Base-by-base conservation (phyloP, 2,888 invertebrate genomes). In the Scaptomyza parva region DNA sequence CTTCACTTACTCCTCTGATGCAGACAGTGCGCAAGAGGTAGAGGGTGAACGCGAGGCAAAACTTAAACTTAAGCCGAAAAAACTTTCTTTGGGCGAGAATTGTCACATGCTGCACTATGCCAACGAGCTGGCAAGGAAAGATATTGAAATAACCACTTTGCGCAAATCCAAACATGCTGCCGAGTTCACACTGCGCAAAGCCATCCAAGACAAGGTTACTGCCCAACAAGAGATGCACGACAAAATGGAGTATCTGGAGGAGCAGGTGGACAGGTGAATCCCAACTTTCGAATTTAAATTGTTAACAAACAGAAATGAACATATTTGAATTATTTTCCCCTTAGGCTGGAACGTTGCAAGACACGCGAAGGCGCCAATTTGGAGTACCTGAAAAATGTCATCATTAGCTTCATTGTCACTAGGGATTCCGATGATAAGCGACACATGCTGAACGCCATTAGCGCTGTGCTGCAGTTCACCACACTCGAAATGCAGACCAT, bases 371-470 rank as follows among this genome's bases (percentile, higher is more conserved):
- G 96, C 7, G 96, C 97, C 0, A 97, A 97, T 91, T 91, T 97
- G 37, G 97, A 97, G 90, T 98, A 98, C 89, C 91, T 98, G 59
- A 97, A 98, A 91, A 98, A 98, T 92, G 97, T 98, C 4, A 95
- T 97, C 52, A 94, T 97, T 53, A 96, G 96, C 68, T 97, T 95
- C 89, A 92, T 97, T 30, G 93, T 95, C 60, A 95, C 95, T 1
- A 93, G 93, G 0, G 96, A 96, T 90, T 91, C 93, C 30, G 93
- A 93, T 2, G 95, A 95, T 0, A 94, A 95, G 62, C 93, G 93
- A 30, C 96, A 97, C 88, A 97, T 97, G 96, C 91, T 97, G 17
- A 97, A 97, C 91, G 97, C 97, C 0, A 97, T 98, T 59, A 95
- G 96, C 0, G 95, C 97, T 1, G 96, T 97, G 0, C 92, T 97